Conservation (phyloP, 2,797 vertebrate species). For the Sebastes flavidus region DNA sequence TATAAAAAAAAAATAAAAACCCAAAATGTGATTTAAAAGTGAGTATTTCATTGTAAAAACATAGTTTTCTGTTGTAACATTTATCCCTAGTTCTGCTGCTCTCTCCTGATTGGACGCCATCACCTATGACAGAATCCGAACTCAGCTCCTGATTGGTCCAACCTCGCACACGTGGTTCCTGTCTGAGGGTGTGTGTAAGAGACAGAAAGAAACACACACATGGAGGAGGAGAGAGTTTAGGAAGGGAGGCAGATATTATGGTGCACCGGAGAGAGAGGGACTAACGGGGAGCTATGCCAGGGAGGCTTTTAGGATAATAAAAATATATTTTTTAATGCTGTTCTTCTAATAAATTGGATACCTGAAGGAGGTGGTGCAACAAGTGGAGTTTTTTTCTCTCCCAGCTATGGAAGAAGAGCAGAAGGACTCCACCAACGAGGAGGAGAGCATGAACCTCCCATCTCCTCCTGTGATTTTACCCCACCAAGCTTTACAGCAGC, state of each 20-base stretch:
- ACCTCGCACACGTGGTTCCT: conserved; percentile 91
- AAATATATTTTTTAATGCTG: conserved; percentile 23
- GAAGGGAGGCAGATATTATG: conserved; percentile 87
- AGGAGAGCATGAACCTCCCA: conserved; percentile 88
- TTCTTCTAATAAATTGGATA: conserved; percentile 75
- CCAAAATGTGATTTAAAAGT: no score
- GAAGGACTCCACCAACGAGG: conserved; percentile 86
- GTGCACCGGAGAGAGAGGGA: conserved; percentile 64
- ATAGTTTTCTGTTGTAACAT: no score
- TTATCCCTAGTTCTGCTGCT: background rate
- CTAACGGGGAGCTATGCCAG: conserved; percentile 74
- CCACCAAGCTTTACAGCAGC: conserved; percentile 83
- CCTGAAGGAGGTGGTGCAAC: conserved; percentile 69
- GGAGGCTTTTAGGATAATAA: conserved; percentile 58
- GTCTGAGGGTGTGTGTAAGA: conserved; percentile 71
- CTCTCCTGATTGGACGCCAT: conserved; percentile 84
- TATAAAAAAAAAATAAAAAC: no score
- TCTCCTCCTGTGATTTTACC: conserved; percentile 85
- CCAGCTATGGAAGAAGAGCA: conserved; percentile 90
- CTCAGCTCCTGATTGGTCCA: conserved; percentile 82
- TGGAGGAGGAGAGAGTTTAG: conserved; percentile 86
- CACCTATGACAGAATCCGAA: conserved; percentile 78
- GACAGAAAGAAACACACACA: conserved; percentile 63
- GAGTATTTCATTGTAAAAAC: no score
- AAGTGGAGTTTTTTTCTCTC: conserved; percentile 74